Base-by-base conservation (phyloP, 2,797 vertebrate species). In the Tadarida brasiliensis region DNA sequence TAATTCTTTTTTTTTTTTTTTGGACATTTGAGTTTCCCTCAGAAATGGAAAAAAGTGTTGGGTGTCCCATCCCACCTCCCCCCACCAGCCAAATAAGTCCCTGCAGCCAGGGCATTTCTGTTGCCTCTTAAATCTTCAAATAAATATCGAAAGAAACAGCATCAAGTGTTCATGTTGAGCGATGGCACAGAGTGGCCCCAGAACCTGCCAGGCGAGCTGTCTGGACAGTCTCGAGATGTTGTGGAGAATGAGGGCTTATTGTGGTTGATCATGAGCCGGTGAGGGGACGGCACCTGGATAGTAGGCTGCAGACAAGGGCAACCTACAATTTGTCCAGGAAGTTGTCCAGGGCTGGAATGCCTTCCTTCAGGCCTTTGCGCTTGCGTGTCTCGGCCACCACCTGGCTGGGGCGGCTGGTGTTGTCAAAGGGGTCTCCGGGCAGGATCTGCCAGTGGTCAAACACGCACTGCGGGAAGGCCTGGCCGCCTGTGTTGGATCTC, bases 401-500 rank as follows among this genome's bases (percentile, higher is more conserved):
- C 4, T 98, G 77, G 61, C 68, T 97, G 0, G 99, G 99, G n/a
- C 99, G 99, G 98, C 76, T 96, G 87, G 97, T 0, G 0, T 91
- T 6, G 5, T 99, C 99, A 0, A 98, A 97, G n/a, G 99, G 99
- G 65, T 99, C 99, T 68, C 99, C 99, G 0, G 98, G 98, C 26
- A 99, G 98, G 95, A 99, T 98, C 98, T 99, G 99, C 99, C 99
- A 99, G 98, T 99, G 99, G 98, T 99, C 99, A 0, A 99, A 99
- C 70, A 99, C 99, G 0, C 99, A 99, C 99, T 99, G 99, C 8
- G 99, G 99, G 98, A 99, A 99, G 35, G 99, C 99, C 97, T 99
- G 99, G 70, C 99, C 99, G 0, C 99, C 99, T 0, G 99, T 99
- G 98, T 99, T 99, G 95, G 99, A 99, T 87, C 99, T 98, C 96